Evolutionary conservation across 1,140 invertebrate species (phyloP), one percentile per base, ranked within the genome.

Genomic region (Drosophila sturtevanti): DNA sequence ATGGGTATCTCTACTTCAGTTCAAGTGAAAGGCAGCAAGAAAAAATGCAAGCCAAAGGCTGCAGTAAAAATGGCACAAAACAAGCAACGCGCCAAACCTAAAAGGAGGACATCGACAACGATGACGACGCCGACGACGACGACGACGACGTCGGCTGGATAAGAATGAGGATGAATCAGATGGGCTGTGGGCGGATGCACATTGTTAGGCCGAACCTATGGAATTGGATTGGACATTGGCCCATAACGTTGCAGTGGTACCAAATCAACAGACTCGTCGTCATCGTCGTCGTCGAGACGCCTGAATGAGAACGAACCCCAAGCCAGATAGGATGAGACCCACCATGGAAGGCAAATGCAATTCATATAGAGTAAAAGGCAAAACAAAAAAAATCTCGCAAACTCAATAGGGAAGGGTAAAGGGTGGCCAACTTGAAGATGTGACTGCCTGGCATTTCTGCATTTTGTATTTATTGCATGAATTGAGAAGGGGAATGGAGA

Each of bases 11-110:
- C 79, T 86, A 76, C 82, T 82, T 86, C 79, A 79, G 79, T 64
- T 58, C 76, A 87, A 81, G 76, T 68, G 66, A 77, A 87, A 82
- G 79, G 79, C 84, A 76, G 82, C 76, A 79, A 87, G 79, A 87
- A 87, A 87, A 87, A 87, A 87, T 87, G 82, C 82, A 87, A 89
- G 81, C 81, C 82, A 87, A 87, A 82, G 84, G 82, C 75, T 87
- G 82, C 82, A 87, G 82, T 87, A 87, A 87, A 87, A 87, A 87
- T 87, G 79, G 68, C 77, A 64, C 84, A 87, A 87, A 87, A 89
- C 84, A 79, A 86, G 65, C 52, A 37, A n/a, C 67, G 18, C 44
- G 27, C 22, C 74, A 76, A 82, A 74, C 79, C 70, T 69, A 85
- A 80, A 77, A 74, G 70, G 66, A 85, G 61, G 73, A 72, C 67